These are phyloP conservation scores for Nasua narica DNA, from an alignment of 2,797 vertebrate species.

Conservation along the genomic window DNA sequence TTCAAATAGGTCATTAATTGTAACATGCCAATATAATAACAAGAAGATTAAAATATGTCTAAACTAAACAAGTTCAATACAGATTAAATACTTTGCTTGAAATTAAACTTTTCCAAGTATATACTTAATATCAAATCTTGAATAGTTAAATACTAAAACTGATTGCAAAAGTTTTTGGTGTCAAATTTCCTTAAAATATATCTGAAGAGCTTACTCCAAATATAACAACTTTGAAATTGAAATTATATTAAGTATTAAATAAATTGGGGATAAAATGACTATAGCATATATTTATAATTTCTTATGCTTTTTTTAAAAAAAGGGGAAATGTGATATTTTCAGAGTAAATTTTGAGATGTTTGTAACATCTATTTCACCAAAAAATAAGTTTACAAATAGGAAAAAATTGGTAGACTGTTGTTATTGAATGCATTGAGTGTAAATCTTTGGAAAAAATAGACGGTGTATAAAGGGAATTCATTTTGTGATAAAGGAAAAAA, in stretches of 20 bases:
- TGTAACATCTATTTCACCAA: neutral
- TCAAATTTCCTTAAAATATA: constrained; percentile 50
- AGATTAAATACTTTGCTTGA: constrained; percentile 74
- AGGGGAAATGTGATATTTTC: neutral
- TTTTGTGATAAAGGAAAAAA: neutral
- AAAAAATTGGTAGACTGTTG: neutral
- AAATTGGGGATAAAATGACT: neutral
- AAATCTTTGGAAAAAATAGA: neutral
- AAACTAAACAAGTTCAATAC: constrained; percentile 75
- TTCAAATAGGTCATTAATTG: constrained; percentile 80
- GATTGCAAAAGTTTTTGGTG: constrained; percentile 15
- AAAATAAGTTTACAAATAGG: neutral
- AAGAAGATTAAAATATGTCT: constrained; percentile 75
- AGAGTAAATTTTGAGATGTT: neutral
- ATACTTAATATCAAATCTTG: constrained; percentile 66
- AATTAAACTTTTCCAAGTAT: constrained; percentile 65
- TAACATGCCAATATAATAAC: constrained; percentile 75
- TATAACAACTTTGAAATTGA: constrained; percentile 20
- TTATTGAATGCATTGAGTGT: neutral
- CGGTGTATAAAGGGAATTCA: neutral
- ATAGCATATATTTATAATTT: neutral
- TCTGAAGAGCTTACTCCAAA: constrained; percentile 6
- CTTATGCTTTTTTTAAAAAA: neutral
- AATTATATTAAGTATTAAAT: constrained; percentile 37
- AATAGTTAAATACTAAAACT: constrained; percentile 60